Percentiles rank a stretch among this genome's conserved stretches.
These are phyloP conservation scores for Lithodes maja DNA, from an alignment of 2,888 invertebrate genomes.

Conservation along the genomic window DNA sequence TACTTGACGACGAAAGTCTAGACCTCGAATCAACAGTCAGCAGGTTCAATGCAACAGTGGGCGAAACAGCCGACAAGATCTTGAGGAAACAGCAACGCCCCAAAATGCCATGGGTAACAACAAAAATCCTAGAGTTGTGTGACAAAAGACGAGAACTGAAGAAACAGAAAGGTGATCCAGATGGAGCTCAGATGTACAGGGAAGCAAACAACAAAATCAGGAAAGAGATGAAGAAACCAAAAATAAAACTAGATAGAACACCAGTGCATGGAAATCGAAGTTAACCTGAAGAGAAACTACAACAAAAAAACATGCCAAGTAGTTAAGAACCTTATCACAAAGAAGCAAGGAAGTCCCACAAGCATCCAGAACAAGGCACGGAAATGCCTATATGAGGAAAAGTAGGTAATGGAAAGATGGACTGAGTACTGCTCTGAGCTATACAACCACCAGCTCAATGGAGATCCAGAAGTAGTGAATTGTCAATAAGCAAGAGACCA, in stretches of 20 bases:
- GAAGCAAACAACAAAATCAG: not conserved
- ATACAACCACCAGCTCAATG: constrained; percentile 14
- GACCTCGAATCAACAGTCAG: too few relatives aligned
- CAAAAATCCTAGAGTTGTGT: not conserved
- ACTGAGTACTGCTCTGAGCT: constrained; percentile 25
- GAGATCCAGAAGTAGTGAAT: constrained; percentile 1
- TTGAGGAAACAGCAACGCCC: too few relatives aligned
- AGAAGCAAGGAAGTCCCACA: constrained; percentile 13
- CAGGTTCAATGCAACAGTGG: too few relatives aligned
- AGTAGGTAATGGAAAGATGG: constrained; percentile 15
- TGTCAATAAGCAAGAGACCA: not conserved
- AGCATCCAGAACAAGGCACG: constrained; percentile 1
- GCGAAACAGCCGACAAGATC: too few relatives aligned
- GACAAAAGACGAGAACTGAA: constrained; percentile 3
- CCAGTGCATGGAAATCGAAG: not conserved
- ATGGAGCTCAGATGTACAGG: not conserved
- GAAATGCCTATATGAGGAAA: not conserved
- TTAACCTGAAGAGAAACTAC: constrained; percentile 13
- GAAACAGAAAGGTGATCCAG: not conserved
- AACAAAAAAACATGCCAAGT: constrained; percentile 14
- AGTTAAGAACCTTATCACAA: constrained; percentile 6
- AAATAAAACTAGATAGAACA: not conserved
- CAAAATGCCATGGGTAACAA: not conserved
- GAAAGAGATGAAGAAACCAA: not conserved
- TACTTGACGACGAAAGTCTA: too few relatives aligned